phyloP scores from a whole-genome alignment of 2,113 vertebrate species.

The Odontesthes bonariensis region DNA sequence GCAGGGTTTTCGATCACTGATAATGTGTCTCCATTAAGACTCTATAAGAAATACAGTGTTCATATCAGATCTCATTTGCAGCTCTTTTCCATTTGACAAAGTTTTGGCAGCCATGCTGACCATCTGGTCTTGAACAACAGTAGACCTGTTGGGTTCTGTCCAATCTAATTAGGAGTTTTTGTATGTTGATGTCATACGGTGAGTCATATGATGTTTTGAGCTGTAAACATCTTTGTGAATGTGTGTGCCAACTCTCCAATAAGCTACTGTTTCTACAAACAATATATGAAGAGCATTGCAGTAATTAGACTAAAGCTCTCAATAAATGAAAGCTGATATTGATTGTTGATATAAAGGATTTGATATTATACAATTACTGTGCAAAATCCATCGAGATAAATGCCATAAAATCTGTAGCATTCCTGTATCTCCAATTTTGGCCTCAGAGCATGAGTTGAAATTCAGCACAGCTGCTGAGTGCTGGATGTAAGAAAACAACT shows the following conservation, averaged over 20 bases:
- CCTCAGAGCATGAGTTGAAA: background rate
- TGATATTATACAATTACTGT: slow-evolving; percentile 34
- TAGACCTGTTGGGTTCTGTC: slow-evolving; percentile 27
- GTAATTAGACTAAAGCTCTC: slow-evolving; percentile 42
- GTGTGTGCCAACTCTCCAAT: background rate
- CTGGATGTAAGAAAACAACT: background rate
- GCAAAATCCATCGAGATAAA: slow-evolving; percentile 41
- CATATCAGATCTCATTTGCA: slow-evolving; percentile 14
- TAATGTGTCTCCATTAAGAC: slow-evolving; percentile 60
- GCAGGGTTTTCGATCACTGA: slow-evolving; percentile 65
- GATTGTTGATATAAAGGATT: background rate
- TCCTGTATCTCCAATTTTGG: slow-evolving; percentile 14
- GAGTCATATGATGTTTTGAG: background rate
- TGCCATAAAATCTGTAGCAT: slow-evolving; percentile 32
- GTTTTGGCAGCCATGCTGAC: slow-evolving; percentile 21
- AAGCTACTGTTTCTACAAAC: slow-evolving; percentile 44
- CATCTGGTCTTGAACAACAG: slow-evolving; percentile 32
- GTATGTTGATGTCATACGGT: too few species aligned
- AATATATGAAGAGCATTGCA: slow-evolving; percentile 37
- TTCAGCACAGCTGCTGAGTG: background rate
- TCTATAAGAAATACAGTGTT: slow-evolving; percentile 62
- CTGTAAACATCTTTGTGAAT: slow-evolving; percentile 6
- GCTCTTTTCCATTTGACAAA: slow-evolving; percentile 2
- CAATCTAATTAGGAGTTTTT: slow-evolving; percentile 39
- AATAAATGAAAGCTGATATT: slow-evolving; percentile 21